phyloP scores from a whole-genome alignment of 2,797 vertebrate species.

The Amblyopsis hoosieri region DNA sequence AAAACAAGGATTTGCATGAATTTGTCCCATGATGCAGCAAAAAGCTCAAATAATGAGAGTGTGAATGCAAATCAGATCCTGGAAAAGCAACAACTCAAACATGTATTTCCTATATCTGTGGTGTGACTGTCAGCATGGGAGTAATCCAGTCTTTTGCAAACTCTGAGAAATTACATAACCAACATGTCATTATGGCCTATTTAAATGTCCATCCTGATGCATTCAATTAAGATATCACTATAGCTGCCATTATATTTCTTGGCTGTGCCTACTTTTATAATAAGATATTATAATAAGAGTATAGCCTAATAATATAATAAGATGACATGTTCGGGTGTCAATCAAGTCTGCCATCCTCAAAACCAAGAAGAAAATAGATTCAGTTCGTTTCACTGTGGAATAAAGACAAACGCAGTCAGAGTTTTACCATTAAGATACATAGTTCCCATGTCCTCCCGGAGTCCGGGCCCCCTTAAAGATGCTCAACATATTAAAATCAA shows the following conservation, averaged over 20 bases:
- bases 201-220: constrained; percentile 33
- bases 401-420: constrained; percentile 38
- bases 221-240: background rate
- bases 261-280: constrained; percentile 9
- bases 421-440: constrained; percentile 33
- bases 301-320: too few species aligned
- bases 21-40: constrained; percentile 41
- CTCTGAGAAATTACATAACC: background rate
- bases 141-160: constrained; percentile 35
- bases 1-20: constrained; percentile 36
- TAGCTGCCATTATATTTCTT: constrained; percentile 4
- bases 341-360: constrained; percentile 39
- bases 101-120: constrained; percentile 41
- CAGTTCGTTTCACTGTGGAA: constrained; percentile 27
- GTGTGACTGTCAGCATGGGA: constrained; percentile 38
- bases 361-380: constrained; percentile 50
- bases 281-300: constrained; percentile 11
- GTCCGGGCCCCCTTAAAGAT: constrained; percentile 27
- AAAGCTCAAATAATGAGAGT: constrained; percentile 31
- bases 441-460: constrained; percentile 12
- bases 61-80: constrained; percentile 45
- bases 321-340: constrained; percentile 1
- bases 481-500: constrained; percentile 30
- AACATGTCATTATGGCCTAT: constrained; percentile 38
- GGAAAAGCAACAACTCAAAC: constrained; percentile 31